Evolutionary conservation across 37 sponge, comb jelly and placozoan genomes (phyloP).

Genomic region (Bolinopsis microptera): DNA sequence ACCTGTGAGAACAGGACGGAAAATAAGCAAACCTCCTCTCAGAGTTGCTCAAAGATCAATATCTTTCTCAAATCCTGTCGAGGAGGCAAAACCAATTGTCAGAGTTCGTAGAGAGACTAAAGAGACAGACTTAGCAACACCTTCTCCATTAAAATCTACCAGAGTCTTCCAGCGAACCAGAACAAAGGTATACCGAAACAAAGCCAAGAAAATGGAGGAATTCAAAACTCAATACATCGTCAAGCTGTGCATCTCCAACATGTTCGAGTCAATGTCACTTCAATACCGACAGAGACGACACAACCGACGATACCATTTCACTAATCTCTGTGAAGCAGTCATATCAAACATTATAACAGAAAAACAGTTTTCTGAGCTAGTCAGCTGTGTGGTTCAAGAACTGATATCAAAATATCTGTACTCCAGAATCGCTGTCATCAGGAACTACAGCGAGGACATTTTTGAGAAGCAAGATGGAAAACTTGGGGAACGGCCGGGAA

Average conservation of each 20-base stretch:
- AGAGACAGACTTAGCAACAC: not conserved
- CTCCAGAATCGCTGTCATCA: not conserved
- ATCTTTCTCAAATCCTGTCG: not conserved
- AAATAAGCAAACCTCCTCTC: not conserved
- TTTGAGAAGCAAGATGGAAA: not conserved
- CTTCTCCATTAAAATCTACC: not conserved
- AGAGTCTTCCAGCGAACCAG: not conserved
- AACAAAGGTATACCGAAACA: constrained; percentile 41
- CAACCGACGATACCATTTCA: not conserved
- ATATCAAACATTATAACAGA: constrained; percentile 34
- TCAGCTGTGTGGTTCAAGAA: constrained; percentile 22
- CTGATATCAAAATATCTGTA: constrained; percentile 42
- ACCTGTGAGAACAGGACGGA: not conserved
- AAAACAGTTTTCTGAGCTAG: constrained; percentile 29
- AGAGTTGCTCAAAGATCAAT: not conserved
- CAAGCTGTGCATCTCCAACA: constrained; percentile 54
- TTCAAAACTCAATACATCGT: constrained; percentile 41
- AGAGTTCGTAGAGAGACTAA: not conserved
- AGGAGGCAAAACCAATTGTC: no score
- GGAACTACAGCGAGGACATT: not conserved
- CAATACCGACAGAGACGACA: not conserved
- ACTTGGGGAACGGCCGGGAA: not conserved
- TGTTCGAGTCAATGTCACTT: constrained; percentile 5
- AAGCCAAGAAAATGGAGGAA: constrained; percentile 53
- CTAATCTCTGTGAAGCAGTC: not conserved